phyloP scores from a whole-genome alignment of 2,113 vertebrate genomes.

The human (Homo sapiens) region DNA sequence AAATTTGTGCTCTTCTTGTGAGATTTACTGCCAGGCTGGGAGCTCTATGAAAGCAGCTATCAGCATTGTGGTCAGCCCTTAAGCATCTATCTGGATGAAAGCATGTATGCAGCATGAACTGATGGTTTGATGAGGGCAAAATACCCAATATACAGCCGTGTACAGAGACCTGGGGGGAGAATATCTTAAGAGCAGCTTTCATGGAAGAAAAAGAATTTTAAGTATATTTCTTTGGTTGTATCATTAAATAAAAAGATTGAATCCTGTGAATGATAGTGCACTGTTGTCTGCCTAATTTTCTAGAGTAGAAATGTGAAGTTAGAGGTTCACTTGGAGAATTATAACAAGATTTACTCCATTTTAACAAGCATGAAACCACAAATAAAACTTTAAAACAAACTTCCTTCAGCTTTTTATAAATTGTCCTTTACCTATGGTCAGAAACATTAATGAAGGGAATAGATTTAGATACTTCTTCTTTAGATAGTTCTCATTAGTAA shows the following conservation, averaged over 20 bases:
- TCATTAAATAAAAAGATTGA: background rate
- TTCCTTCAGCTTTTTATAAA: background rate
- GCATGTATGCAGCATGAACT: rapidly evolving
- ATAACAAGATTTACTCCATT: background rate
- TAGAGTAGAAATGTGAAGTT: background rate
- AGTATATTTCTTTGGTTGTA: background rate
- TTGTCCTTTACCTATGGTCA: background rate
- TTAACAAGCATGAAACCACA: conserved; percentile 3
- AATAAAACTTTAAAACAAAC: conserved; percentile 10
- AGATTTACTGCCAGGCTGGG: background rate
- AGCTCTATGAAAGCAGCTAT: background rate
- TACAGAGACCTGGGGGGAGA: background rate
- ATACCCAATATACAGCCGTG: background rate
- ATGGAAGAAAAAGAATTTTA: background rate
- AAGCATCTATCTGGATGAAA: background rate
- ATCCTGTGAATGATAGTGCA: background rate
- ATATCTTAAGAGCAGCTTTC: background rate
- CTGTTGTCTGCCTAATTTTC: background rate
- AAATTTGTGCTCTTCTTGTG: background rate
- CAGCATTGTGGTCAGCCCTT: background rate
- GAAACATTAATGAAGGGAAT: background rate
- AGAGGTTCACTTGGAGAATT: background rate
- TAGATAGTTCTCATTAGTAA: background rate
- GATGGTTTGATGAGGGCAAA: background rate
- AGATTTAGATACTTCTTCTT: background rate